Evolutionary conservation across 2,113 vertebrate genomes (phyloP), one percentile per base, ranked within the genome.

Genomic region (Phalacrocorax brasilianus): DNA sequence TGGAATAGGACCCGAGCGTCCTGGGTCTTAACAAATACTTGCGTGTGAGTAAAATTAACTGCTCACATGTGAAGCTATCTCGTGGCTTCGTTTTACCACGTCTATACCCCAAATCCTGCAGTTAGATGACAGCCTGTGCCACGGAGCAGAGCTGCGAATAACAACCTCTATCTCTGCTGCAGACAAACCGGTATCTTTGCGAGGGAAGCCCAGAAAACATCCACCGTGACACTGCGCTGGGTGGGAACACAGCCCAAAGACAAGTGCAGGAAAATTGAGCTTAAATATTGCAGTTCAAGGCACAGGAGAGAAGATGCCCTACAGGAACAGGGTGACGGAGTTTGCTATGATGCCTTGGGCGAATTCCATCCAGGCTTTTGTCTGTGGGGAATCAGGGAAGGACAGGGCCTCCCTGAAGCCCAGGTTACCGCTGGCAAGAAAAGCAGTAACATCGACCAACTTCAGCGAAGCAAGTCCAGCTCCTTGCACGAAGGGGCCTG

Each of bases 31-130:
- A 38, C 18, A 55, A 71, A 81, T 5, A 32, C 45, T 47, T 2
- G 0, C 0, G 0, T 9, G 15, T 1, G 19, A 35, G 14, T 28
- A 30, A 71, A 85, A 73, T 5, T 35, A 61, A 9, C 27, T 20
- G 61, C 30, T 35, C 63, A 27, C 38, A 66, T 4, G 30, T 23
- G 9, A 50, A 45, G 45, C 24, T 9, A 4, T 12, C 12, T 9
- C 10, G 0, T 20, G 26, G 27, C 12, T 74, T 65, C 35, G 35
- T 28, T 45, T 45, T 13, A n/a, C 30, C 47, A 3, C 1, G 1
- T 27, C 63, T 20, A 1, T 3, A 17, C 16, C 38, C 63, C n/a
- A 35, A 42, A 32, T 12, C 81, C 55, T 9, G 28, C 67, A 10
- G 45, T 9, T 17, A 12, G 63, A 10, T 9, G 32, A 18, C 44